Percentiles rank a stretch among this genome's conserved stretches.
phyloP scores from a whole-genome alignment of 2,888 invertebrate species.

The Lasioglossum calceatum region DNA sequence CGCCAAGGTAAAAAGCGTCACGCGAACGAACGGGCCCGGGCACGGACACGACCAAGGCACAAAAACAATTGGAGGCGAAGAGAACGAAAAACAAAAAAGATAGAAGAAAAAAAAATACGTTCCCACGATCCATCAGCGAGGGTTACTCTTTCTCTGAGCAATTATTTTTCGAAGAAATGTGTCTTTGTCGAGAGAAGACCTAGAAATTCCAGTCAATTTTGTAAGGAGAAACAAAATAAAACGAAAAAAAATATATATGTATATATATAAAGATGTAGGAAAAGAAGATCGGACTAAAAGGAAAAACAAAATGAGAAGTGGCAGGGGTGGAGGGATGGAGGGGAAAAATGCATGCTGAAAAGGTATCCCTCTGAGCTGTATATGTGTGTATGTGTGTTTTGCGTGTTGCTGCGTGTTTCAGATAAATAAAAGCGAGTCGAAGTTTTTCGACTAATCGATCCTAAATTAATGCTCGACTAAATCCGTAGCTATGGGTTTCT shows the following conservation, averaged over 20 bases:
- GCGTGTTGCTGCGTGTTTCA: background rate
- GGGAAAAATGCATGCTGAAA: constrained; percentile 35
- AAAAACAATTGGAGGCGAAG: background rate
- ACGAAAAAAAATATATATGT: constrained; percentile 4
- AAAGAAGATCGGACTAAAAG: background rate
- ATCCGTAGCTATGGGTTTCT: constrained; percentile 31
- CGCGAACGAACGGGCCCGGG: constrained; percentile 15
- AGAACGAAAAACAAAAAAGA: background rate
- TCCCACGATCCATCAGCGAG: constrained; percentile 55
- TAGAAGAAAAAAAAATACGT: constrained; percentile 16
- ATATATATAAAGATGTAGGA: background rate
- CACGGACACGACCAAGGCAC: background rate
- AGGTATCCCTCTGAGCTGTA: constrained; percentile 3
- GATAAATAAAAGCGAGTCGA: constrained; percentile 27
- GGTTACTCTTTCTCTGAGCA: constrained; percentile 56
- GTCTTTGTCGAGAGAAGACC: constrained; percentile 66
- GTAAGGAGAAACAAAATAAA: constrained; percentile 26
- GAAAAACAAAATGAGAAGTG: constrained; percentile 19
- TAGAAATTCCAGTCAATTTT: constrained; percentile 54
- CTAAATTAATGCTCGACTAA: constrained; percentile 34
- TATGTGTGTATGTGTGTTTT: background rate
- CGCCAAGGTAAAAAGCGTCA: constrained; percentile 24
- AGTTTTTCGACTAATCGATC: constrained; percentile 18
- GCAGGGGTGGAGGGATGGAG: background rate
- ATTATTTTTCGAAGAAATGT: constrained; percentile 53